phyloP scores from a whole-genome alignment of 2,797 vertebrate species.

The Bucorvus abyssinicus region DNA sequence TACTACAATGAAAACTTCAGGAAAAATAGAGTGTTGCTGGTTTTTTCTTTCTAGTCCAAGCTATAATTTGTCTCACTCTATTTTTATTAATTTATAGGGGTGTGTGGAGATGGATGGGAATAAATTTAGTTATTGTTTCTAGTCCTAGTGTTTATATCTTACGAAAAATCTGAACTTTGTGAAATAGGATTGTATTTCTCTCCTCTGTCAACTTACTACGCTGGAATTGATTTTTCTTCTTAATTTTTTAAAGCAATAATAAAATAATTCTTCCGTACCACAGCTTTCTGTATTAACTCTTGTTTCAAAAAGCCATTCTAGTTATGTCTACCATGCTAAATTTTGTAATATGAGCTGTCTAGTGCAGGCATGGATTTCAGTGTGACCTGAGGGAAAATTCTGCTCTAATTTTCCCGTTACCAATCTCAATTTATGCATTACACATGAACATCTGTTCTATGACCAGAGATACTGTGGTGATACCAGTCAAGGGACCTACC shows the following conservation, averaged over 20 bases:
- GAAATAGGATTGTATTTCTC: not conserved
- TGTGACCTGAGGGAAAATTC: not conserved
- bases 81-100: not conserved
- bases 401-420: not conserved
- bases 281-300: not conserved
- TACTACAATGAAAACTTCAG: not conserved
- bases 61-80: not conserved
- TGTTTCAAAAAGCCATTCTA: not conserved
- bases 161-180: not conserved
- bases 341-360: not conserved
- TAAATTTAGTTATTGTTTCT: not conserved
- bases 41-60: not conserved
- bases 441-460: not conserved
- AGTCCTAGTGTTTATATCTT: not conserved
- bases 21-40: not conserved
- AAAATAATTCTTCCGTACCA: not conserved
- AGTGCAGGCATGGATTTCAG: not conserved
- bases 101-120: not conserved
- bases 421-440: not conserved
- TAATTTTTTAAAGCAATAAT: not conserved
- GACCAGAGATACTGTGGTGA: accelerated
- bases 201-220: not conserved
- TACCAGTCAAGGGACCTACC: not conserved
- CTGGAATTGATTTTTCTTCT: not conserved
- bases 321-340: not conserved